Base-by-base conservation (phyloP, 2,797 vertebrate species). In the Meda fulgida region DNA sequence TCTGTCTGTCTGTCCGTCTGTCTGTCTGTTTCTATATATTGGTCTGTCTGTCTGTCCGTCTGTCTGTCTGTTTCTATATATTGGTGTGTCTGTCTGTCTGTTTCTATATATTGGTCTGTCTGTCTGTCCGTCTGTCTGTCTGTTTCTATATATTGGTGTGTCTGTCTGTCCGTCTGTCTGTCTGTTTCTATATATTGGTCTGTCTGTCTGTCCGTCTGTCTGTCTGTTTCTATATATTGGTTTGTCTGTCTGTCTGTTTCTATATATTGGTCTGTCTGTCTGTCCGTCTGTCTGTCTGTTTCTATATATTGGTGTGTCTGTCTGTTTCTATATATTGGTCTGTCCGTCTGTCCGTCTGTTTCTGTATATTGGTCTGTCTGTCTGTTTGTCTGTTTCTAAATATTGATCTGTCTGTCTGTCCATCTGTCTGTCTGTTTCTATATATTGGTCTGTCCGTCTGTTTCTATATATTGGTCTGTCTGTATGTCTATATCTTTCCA, bases 141-240 rank as follows among this genome's bases (percentile, higher is more conserved):
- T 31, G 1, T 31, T 3, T 38, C 8, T 38, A n/a, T n/a, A n/a
- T n/a, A n/a, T n/a, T n/a, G n/a, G n/a, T n/a, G n/a, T n/a, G 38
- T 38, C 38, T 38, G 2, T 18, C 14, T 7, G 3, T 31, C n/a
- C 8, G 0, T 18, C 60, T 7, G 2, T 34, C 7, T 36, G 0
- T 21, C 7, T 21, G 0, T 21, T 31, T 21, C 36, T 38, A 38
- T 38, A 1, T 7, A 38, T 38, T 38, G 7, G 1, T 67, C 34
- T 67, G 1, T 31, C 3, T 34, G 0, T 9, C 26, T 26, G 1
- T 14, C 4, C 11, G 2, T 67, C 9, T 21, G 1, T 66, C 29
- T 19, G 0, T 19, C 16, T 16, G 0, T 31, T 5, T 60, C 0
- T 60, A n/a, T n/a, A n/a, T n/a, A n/a, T n/a, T n/a, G n/a, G n/a